These are phyloP conservation scores for Isichthys henryi DNA, from an alignment of 2,113 vertebrate species.

Conservation along the genomic window DNA sequence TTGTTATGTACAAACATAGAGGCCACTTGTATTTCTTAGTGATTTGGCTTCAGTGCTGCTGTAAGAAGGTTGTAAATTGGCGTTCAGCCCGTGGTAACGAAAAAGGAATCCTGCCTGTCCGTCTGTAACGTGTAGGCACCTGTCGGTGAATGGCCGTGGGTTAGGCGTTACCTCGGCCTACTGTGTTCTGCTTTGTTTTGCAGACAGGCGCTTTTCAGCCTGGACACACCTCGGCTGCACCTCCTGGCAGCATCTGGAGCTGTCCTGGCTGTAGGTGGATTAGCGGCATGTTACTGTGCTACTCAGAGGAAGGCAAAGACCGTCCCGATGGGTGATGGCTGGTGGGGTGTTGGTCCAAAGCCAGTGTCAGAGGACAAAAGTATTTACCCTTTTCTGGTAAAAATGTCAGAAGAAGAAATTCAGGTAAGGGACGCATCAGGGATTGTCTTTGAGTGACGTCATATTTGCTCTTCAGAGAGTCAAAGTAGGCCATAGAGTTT, in stretches of 20 bases:
- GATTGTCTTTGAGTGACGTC: background rate
- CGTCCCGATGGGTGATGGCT: conserved; percentile 70
- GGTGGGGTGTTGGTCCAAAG: conserved; percentile 69
- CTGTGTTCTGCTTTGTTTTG: conserved; percentile 8
- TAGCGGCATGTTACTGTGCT: conserved; percentile 55
- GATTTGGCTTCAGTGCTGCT: background rate
- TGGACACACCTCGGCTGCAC: conserved; percentile 42
- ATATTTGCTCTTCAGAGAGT: background rate
- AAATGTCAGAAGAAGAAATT: conserved; percentile 65
- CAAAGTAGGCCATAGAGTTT: background rate
- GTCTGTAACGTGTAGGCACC: background rate
- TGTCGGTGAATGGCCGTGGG: background rate
- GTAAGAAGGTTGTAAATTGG: background rate
- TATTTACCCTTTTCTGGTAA: conserved; percentile 59
- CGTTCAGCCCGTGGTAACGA: background rate
- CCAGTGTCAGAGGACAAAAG: conserved; percentile 52
- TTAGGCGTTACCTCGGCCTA: background rate
- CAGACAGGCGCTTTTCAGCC: conserved; percentile 43
- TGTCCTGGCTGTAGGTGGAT: conserved; percentile 52
- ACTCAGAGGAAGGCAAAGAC: conserved; percentile 49
- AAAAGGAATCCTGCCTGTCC: background rate
- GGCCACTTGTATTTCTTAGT: background rate
- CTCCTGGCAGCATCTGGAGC: conserved; percentile 48
- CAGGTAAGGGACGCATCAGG: conserved; percentile 47
- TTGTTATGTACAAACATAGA: background rate